Conservation (phyloP, 2,797 vertebrate species). For the Streptopelia turtur region DNA sequence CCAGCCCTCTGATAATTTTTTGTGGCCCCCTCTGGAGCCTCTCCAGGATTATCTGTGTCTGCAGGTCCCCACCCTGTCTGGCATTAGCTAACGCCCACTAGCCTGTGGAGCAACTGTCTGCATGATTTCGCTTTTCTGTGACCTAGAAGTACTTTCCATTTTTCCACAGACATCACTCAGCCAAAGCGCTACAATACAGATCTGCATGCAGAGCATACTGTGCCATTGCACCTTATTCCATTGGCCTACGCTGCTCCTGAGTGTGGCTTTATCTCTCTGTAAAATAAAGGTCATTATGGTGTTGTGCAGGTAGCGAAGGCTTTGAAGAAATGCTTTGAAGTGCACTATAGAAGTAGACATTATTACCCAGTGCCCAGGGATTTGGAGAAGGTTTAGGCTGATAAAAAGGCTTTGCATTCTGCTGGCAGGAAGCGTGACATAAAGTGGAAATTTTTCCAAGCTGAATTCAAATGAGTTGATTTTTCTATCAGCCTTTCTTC, state of each 20-base stretch:
- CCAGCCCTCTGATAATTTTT: too few relatives aligned
- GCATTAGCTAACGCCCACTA: background rate
- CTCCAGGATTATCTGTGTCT: background rate
- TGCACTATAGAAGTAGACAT: slow-evolving; percentile 19
- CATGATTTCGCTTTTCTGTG: background rate
- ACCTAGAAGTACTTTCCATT: background rate
- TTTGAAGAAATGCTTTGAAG: slow-evolving; percentile 62
- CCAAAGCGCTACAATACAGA: rapidly evolving
- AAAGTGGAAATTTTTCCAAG: slow-evolving; percentile 54
- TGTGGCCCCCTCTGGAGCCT: too few relatives aligned
- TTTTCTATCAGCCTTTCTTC: slow-evolving; percentile 33
- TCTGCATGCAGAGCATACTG: background rate
- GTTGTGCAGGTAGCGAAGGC: slow-evolving; percentile 8
- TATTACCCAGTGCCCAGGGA: slow-evolving; percentile 59
- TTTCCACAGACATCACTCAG: background rate
- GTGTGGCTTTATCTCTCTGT: background rate
- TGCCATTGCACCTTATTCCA: background rate
- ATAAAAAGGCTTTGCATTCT: slow-evolving; percentile 61
- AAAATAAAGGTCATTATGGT: slow-evolving; percentile 49
- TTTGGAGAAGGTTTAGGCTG: slow-evolving; percentile 57
- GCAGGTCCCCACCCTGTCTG: background rate
- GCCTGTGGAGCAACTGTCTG: background rate
- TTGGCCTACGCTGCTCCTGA: background rate
- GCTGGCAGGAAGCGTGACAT: slow-evolving; percentile 51
- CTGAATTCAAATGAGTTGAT: slow-evolving; percentile 60